Evolutionary conservation across 2,888 invertebrate species (phyloP).

Genomic region (Gari tellinella): DNA sequence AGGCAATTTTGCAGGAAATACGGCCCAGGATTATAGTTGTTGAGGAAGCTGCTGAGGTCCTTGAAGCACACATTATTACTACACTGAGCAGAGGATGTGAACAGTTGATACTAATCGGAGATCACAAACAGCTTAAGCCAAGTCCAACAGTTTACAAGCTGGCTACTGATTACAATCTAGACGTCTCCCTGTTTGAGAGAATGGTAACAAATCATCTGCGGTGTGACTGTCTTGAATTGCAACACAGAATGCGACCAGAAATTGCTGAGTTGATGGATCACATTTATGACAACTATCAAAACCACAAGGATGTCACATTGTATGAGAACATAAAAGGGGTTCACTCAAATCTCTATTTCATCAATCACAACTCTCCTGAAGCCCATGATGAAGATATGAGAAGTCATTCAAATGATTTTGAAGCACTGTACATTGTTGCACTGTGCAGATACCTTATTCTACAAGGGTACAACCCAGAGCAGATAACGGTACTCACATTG

Average conservation of each 20-base stretch:
- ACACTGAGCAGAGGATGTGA: constrained; percentile 90
- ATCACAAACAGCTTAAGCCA: constrained; percentile 93
- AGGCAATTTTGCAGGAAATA: constrained; percentile 76
- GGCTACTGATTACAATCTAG: constrained; percentile 88
- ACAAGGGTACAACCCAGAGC: constrained; percentile 75
- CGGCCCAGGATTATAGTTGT: constrained; percentile 86
- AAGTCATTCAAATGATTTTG: constrained; percentile 75
- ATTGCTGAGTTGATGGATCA: constrained; percentile 76
- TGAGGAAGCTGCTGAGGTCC: constrained; percentile 95
- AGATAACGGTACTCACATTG: constrained; percentile 79
- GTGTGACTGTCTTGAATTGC: constrained; percentile 87
- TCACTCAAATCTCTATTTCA: constrained; percentile 72
- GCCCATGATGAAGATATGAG: constrained; percentile 70
- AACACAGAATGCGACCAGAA: constrained; percentile 85
- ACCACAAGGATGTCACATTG: constrained; percentile 69
- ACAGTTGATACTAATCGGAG: constrained; percentile 93
- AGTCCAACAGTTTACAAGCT: constrained; percentile 89
- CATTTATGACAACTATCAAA: constrained; percentile 64
- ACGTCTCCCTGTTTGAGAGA: constrained; percentile 93
- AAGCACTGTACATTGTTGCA: constrained; percentile 73
- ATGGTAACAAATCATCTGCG: constrained; percentile 89
- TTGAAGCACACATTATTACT: constrained; percentile 92
- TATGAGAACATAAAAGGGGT: constrained; percentile 73
- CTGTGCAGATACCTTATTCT: constrained; percentile 75
- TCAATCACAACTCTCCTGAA: constrained; percentile 74